Evolutionary conservation across 2,113 vertebrate genomes (phyloP), one percentile per base, ranked within the genome.

Genomic region (Picathartes gymnocephalus): DNA sequence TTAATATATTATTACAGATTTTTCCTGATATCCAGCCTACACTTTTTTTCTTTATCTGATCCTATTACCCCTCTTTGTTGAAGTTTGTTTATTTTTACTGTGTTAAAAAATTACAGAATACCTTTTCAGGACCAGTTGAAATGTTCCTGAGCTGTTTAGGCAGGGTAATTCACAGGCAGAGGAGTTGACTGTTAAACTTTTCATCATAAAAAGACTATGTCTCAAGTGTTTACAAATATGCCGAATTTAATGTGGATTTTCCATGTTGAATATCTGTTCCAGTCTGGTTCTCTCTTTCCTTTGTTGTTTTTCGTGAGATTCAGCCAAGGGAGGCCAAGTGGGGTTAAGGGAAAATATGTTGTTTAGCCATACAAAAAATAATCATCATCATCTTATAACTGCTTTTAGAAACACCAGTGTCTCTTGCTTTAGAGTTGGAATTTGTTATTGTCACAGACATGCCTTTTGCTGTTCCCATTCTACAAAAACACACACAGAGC

Each of bases 321-420:
- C 60, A 57, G 88, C 92, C 92, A 96, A 93, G n/a, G 24, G 48
- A 95, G 93, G 95, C 88, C 95, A 95, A 92, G 72, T 70, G 27
- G 53, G 92, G 95, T 95, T 95, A 92, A 95, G 92, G 86, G 93
- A 95, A 97, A 97, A 93, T 96, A 95, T 93, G 96, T 95, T 96
- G 92, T 93, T 95, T 84, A 87, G 83, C 78, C 42, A 50, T 94
- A 91, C 61, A 81, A 91, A 96, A 95, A 96, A 88, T 89, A 89
- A 93, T 95, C 13, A 86, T 81, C 61, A 79, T 93, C 77, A 78
- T 86, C 69, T 73, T 90, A 40, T 61, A 90, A 57, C 65, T 78
- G 72, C 88, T 88, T 93, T 81, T 69, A 92, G 88, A 90, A 92
- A 68, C 23, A 3, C 56, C 51, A 68, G 22, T 22, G 68, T 57